A percentile compares a stretch with the other conserved stretches of the same genome.
phyloP scores from a whole-genome alignment of 2,797 vertebrate genomes.

The Sebastes hubbsi region DNA sequence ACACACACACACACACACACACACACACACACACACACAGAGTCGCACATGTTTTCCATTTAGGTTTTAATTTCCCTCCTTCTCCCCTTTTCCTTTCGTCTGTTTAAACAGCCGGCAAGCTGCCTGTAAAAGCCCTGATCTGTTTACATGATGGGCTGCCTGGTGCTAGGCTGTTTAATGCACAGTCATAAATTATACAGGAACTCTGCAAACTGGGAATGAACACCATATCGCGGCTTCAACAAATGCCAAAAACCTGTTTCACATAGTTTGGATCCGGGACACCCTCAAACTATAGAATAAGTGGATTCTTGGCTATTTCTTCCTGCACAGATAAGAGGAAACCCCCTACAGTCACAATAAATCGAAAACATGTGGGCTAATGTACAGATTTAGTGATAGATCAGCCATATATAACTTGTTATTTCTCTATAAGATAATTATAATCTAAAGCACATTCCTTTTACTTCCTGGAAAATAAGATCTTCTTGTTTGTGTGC shows the following conservation, averaged over 20 bases:
- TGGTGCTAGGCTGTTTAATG: conserved; percentile 80
- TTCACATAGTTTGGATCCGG: conserved; percentile 54
- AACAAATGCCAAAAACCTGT: conserved; percentile 70
- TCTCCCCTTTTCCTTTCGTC: conserved; percentile 88
- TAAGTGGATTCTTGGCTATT: conserved; percentile 24
- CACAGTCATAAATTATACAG: conserved; percentile 78
- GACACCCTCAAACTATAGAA: conserved; percentile 41
- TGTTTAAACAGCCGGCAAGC: conserved; percentile 80
- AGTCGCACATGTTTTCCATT: conserved; percentile 84
- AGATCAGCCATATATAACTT: conserved; percentile 14
- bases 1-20: conserved; percentile 6
- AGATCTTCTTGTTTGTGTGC: conserved; percentile 1
- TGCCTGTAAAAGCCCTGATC: conserved; percentile 77
- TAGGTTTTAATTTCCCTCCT: conserved; percentile 89
- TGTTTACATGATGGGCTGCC: conserved; percentile 81
- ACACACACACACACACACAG: conserved; percentile 14
- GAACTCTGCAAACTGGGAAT: conserved; percentile 72
- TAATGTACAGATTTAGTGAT: background rate
- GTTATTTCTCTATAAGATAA: conserved; percentile 21
- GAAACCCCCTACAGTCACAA: background rate
- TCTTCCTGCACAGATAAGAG: background rate
- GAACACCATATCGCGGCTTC: conserved; percentile 66
- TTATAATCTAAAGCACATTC: conserved; percentile 26
- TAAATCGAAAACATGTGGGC: conserved; percentile 1
- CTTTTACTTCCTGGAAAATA: conserved; percentile 28